A percentile compares a stretch with the other conserved stretches of the same genome.
These are phyloP conservation scores for Megamerina dolium DNA, from an alignment of 2,888 invertebrate genomes.

Conservation along the genomic window DNA sequence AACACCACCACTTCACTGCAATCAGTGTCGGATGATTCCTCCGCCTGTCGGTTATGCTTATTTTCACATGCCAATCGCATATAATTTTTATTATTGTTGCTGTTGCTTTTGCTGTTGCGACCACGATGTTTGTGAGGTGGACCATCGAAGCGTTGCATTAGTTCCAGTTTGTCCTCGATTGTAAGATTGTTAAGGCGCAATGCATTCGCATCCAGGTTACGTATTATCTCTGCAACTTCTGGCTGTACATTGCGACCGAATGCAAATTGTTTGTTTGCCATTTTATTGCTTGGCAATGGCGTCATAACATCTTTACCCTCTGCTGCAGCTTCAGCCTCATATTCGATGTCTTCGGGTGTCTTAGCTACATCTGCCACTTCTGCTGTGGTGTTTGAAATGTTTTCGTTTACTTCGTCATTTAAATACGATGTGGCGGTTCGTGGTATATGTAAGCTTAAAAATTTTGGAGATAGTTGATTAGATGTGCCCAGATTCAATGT, in stretches of 20 bases:
- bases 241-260: slow-evolving; percentile 33
- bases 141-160: slow-evolving; percentile 21
- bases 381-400: not conserved
- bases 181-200: slow-evolving; percentile 38
- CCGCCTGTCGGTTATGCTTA: slow-evolving; percentile 1
- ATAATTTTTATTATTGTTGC: not conserved
- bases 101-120: slow-evolving; percentile 8
- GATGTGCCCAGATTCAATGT: slow-evolving; percentile 10
- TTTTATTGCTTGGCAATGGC: slow-evolving; percentile 27
- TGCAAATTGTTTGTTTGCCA: slow-evolving; percentile 16
- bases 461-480: not conserved
- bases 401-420: not conserved
- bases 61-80: slow-evolving; percentile 8
- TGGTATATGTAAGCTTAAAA: too few species aligned
- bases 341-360: slow-evolving; percentile 44
- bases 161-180: slow-evolving; percentile 27
- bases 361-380: slow-evolving; percentile 17
- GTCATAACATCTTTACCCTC: slow-evolving; percentile 50
- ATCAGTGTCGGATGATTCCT: slow-evolving; percentile 10
- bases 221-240: slow-evolving; percentile 42
- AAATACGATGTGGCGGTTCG: not conserved
- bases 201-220: slow-evolving; percentile 37
- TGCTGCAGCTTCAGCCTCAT: slow-evolving; percentile 39
- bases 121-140: slow-evolving; percentile 4
- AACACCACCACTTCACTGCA: slow-evolving; percentile 23